Conservation (phyloP, 2,797 vertebrate species). For the Hydrolagus colliei region DNA sequence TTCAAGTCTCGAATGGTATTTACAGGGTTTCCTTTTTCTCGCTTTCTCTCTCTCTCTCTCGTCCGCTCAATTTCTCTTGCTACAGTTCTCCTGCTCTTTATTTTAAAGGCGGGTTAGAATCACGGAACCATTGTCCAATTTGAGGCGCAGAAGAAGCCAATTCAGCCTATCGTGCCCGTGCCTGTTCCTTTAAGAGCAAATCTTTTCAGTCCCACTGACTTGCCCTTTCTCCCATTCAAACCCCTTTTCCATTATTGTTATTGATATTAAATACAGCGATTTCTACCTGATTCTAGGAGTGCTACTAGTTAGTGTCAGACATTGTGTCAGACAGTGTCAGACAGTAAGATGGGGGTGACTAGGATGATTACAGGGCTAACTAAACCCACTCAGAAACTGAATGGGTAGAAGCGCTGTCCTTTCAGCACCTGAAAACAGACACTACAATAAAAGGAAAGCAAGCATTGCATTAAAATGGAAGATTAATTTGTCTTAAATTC, state of each 20-base stretch:
- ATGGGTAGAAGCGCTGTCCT: constrained; percentile 57
- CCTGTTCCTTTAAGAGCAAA: too few species aligned
- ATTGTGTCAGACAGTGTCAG: constrained; percentile 47
- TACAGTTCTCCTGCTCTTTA: too few species aligned
- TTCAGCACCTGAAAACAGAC: constrained; percentile 63
- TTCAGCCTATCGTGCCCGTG: too few species aligned
- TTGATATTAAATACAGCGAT: constrained; percentile 50
- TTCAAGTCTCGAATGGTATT: constrained; percentile 59
- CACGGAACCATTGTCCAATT: too few species aligned
- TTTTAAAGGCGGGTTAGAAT: too few species aligned
- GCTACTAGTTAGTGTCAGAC: constrained; percentile 39
- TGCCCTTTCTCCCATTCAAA: too few species aligned
- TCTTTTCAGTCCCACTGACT: too few species aligned
- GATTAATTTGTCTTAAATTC: constrained; percentile 44
- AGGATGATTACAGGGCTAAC: constrained; percentile 39
- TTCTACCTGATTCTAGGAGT: constrained; percentile 70
- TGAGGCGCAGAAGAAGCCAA: too few species aligned
- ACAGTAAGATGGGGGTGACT: constrained; percentile 29
- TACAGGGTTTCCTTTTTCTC: constrained; percentile 65
- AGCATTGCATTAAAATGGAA: constrained; percentile 78
- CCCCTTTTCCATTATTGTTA: neutral
- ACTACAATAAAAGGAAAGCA: constrained; percentile 74
- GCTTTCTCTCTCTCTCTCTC: constrained; percentile 50
- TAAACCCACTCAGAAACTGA: constrained; percentile 37
- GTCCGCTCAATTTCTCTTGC: neutral